Percentiles rank a stretch among this genome's conserved stretches.
Evolutionary conservation across 2,888 invertebrate genomes (phyloP).

Genomic region (Piscicola geometra): DNA sequence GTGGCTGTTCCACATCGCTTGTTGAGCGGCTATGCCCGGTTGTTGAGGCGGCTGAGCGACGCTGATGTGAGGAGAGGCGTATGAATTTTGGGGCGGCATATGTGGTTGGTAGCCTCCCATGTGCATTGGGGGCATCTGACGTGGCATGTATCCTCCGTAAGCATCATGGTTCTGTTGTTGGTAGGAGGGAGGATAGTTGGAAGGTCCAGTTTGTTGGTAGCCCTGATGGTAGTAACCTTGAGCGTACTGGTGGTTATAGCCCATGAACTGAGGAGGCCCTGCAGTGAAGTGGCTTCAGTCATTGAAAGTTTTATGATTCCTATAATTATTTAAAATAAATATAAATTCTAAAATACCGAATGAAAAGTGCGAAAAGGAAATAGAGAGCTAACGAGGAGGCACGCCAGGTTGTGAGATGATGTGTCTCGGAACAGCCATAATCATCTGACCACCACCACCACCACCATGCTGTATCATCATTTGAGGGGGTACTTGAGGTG

Average conservation of each 20-base stretch:
- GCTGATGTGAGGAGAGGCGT: not conserved
- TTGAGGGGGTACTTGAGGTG: slow-evolving; percentile 7
- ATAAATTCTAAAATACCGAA: not conserved
- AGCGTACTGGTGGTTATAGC: slow-evolving; percentile 23
- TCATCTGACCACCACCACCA: slow-evolving; percentile 20
- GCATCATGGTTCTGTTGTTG: slow-evolving; percentile 24
- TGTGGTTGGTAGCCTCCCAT: slow-evolving; percentile 24
- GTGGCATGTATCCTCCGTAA: slow-evolving; percentile 26
- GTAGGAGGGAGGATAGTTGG: not conserved
- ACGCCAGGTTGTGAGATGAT: slow-evolving; percentile 19
- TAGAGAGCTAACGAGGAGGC: no score
- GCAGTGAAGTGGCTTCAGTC: not conserved
- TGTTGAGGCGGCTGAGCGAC: slow-evolving; percentile 3
- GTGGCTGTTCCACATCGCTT: slow-evolving; percentile 7
- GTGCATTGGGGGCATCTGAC: slow-evolving; percentile 23
- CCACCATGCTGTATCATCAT: slow-evolving; percentile 31
- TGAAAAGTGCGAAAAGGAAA: no score
- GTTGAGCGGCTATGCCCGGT: slow-evolving; percentile 9
- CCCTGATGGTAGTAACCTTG: slow-evolving; percentile 25
- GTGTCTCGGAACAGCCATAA: slow-evolving; percentile 14
- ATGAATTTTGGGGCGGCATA: slow-evolving; percentile 12
- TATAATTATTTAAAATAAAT: not conserved
- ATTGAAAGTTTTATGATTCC: slow-evolving; percentile 1
- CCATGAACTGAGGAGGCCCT: slow-evolving; percentile 19
- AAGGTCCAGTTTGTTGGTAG: slow-evolving; percentile 11